These are phyloP conservation scores for Ostrea denselamellosa DNA, from an alignment of 1,140 invertebrate genomes.

Conservation along the genomic window DNA sequence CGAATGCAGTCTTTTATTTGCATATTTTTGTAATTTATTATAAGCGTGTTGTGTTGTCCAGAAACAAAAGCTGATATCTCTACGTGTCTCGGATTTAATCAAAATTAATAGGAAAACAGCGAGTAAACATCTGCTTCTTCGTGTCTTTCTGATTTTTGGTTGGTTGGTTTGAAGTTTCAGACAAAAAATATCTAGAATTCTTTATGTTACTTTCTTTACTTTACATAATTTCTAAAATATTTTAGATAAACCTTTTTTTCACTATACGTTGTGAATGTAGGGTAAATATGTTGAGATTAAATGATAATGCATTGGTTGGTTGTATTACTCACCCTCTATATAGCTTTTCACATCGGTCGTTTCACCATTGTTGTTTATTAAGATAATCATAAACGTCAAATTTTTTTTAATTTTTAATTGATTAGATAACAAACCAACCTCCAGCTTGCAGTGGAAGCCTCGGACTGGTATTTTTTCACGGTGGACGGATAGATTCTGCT, in stretches of 20 bases:
- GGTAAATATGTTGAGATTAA: background rate
- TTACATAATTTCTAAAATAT: background rate
- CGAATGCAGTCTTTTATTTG: constrained; percentile 8
- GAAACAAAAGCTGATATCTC: background rate
- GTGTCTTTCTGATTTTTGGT: background rate
- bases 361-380: background rate
- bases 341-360: background rate
- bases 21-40: constrained; percentile 37
- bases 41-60: constrained; percentile 23
- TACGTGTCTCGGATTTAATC: background rate
- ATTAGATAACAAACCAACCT: constrained; percentile 16
- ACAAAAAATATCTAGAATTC: background rate
- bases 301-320: background rate
- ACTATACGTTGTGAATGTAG: background rate
- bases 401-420: background rate
- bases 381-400: background rate
- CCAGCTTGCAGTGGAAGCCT: background rate
- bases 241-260: background rate
- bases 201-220: background rate
- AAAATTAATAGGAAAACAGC: constrained; percentile 27
- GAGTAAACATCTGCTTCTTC: constrained; percentile 9
- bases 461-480: background rate
- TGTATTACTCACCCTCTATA: background rate
- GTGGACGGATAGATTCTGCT: background rate
- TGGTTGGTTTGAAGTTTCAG: background rate